phyloP scores from a whole-genome alignment of 2,888 invertebrate species.

The Saturnia japonica region DNA sequence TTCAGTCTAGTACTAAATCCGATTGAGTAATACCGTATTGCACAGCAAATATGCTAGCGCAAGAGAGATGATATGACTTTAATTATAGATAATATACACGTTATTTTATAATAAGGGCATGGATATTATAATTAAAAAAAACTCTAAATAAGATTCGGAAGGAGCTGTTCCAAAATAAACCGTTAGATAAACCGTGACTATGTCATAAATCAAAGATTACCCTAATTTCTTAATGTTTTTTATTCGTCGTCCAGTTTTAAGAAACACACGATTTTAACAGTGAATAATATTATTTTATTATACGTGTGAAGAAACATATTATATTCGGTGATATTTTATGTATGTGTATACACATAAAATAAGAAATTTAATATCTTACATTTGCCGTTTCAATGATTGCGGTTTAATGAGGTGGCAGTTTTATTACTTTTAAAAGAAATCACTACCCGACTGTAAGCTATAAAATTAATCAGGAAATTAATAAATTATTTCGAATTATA shows the following conservation, averaged over 20 bases:
- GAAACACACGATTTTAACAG: constrained; percentile 37
- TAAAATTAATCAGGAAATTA: not conserved
- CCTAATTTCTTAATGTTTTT: constrained; percentile 56
- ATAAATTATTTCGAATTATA: not conserved
- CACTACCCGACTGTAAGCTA: constrained; percentile 1
- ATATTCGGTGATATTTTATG: constrained; percentile 5
- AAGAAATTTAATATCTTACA: not conserved
- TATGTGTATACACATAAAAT: not conserved
- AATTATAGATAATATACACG: not conserved
- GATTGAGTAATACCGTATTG: no score
- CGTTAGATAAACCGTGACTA: constrained; percentile 43
- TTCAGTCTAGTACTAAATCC: no score
- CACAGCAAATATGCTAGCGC: no score
- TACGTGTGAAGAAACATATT: not conserved
- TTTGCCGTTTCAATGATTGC: not conserved
- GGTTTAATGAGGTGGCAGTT: not conserved
- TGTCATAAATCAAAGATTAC: constrained; percentile 64
- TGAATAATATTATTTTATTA: constrained; percentile 24
- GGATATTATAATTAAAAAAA: not conserved
- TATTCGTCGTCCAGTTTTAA: constrained; percentile 49
- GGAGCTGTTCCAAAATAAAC: constrained; percentile 30
- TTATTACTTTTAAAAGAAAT: not conserved
- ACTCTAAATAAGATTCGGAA: not conserved
- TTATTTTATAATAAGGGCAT: not conserved
- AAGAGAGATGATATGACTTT: no score